These are phyloP conservation scores for Octomys mimax DNA, from an alignment of 2,797 vertebrate genomes.

Conservation along the genomic window DNA sequence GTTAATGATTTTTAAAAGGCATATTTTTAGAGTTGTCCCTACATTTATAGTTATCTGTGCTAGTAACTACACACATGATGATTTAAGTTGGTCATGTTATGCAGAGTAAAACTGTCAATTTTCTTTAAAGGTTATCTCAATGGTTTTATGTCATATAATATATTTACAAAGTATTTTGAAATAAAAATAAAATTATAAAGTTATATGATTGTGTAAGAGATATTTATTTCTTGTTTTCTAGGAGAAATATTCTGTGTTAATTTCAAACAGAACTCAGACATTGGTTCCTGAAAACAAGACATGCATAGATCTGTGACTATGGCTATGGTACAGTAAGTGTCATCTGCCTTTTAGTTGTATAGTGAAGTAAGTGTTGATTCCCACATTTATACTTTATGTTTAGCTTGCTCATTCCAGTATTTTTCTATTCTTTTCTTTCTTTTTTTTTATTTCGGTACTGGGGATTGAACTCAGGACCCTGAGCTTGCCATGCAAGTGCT, in stretches of 20 bases:
- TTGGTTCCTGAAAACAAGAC: not conserved
- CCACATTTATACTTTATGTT: not conserved
- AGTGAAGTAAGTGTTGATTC: not conserved
- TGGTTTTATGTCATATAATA: not conserved
- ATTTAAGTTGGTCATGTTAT: not conserved
- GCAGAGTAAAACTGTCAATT: conserved; percentile 6
- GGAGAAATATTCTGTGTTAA: not conserved
- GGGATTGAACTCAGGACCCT: too few relatives aligned
- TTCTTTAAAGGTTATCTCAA: not conserved
- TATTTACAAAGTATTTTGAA: conserved; percentile 28
- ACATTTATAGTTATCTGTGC: not conserved
- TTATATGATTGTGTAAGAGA: not conserved
- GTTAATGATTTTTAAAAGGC: not conserved
- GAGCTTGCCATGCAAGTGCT: too few relatives aligned
- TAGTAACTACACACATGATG: not conserved
- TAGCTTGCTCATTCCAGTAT: not conserved
- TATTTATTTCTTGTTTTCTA: not conserved
- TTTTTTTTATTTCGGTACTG: not conserved
- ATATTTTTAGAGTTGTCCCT: not conserved
- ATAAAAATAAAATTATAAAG: conserved; percentile 15
- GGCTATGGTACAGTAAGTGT: not conserved
- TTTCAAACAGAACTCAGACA: conserved; percentile 26
- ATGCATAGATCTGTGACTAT: not conserved
- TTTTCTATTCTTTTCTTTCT: not conserved
- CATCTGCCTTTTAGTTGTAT: not conserved